phyloP scores from a whole-genome alignment of 2,113 vertebrate species.

The Odobenus rosmarus region DNA sequence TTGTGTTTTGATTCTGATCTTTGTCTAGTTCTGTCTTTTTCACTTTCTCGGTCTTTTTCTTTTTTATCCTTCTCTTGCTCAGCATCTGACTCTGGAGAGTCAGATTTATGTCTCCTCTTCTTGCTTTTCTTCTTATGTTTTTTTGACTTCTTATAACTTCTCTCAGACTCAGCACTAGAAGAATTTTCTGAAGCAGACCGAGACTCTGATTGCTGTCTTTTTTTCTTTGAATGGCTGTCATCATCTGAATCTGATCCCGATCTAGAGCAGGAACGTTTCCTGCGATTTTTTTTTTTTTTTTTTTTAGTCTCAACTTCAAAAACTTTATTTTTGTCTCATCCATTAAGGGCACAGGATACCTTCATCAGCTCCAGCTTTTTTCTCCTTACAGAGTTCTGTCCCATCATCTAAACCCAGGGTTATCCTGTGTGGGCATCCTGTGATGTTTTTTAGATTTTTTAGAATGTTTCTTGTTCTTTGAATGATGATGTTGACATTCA shows the following conservation, averaged over 20 bases:
- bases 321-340: constrained; percentile 64
- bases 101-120: constrained; percentile 98
- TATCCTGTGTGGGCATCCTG: constrained; percentile 56
- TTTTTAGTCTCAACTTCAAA: constrained; percentile 3
- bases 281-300: too few species aligned
- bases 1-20: constrained; percentile 97
- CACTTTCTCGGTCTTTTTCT: constrained; percentile 92
- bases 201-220: constrained; percentile 95
- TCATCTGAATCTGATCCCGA: constrained; percentile 98
- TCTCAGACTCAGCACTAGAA: constrained; percentile 97
- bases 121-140: constrained; percentile 99
- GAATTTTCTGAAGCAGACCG: constrained; percentile 96
- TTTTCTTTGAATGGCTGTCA: constrained; percentile 97
- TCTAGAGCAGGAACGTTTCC: constrained; percentile 97
- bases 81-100: constrained; percentile 94
- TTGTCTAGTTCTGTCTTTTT: constrained; percentile 93
- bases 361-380: constrained; percentile 24
- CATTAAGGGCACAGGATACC: constrained; percentile 38
- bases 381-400: background rate
- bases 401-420: background rate
- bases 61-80: constrained; percentile 92
- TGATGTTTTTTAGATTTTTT: constrained; percentile 99
- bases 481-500: constrained; percentile 99
- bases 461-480: constrained; percentile 99
- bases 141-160: constrained; percentile 99